phyloP scores from a whole-genome alignment of 2,797 vertebrate species.

The Schizopygopsis malacanthus region DNA sequence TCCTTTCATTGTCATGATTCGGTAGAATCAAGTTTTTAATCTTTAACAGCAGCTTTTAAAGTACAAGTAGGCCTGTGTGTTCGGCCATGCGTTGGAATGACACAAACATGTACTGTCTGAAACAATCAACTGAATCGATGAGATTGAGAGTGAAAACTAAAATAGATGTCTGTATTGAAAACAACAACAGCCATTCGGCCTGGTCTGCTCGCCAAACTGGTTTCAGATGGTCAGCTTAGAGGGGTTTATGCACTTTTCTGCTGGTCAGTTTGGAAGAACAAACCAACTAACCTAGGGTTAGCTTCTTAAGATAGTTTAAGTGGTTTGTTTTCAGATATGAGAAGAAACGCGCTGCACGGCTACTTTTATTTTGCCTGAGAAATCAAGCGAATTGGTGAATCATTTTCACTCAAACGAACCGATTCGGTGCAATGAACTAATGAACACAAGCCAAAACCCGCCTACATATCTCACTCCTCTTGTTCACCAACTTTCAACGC shows the following conservation, averaged over 20 bases:
- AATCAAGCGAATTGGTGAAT: not conserved
- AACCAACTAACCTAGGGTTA: not conserved
- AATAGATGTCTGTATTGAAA: not conserved
- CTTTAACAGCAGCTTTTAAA: not conserved
- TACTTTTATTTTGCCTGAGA: not conserved
- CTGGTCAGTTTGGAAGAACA: not conserved
- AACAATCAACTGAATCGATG: not conserved
- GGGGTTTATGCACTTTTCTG: too few species aligned
- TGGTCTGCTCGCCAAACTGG: not conserved
- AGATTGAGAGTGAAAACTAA: too few species aligned
- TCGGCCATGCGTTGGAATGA: not conserved
- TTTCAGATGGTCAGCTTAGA: not conserved
- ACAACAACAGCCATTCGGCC: not conserved
- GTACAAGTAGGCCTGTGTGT: not conserved
- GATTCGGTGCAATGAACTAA: slow-evolving; percentile 33
- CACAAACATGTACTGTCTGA: not conserved
- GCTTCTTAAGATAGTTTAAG: not conserved
- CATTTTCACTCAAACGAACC: slow-evolving; percentile 1
- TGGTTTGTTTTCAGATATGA: not conserved
- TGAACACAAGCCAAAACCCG: not conserved
- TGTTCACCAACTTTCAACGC: not conserved
- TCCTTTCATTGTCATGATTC: not conserved
- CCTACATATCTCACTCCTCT: not conserved
- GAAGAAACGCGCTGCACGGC: not conserved
- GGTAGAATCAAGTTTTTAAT: not conserved